Evolutionary conservation across 2,113 vertebrate species (phyloP).

Genomic region (Phoenicopterus ruber): DNA sequence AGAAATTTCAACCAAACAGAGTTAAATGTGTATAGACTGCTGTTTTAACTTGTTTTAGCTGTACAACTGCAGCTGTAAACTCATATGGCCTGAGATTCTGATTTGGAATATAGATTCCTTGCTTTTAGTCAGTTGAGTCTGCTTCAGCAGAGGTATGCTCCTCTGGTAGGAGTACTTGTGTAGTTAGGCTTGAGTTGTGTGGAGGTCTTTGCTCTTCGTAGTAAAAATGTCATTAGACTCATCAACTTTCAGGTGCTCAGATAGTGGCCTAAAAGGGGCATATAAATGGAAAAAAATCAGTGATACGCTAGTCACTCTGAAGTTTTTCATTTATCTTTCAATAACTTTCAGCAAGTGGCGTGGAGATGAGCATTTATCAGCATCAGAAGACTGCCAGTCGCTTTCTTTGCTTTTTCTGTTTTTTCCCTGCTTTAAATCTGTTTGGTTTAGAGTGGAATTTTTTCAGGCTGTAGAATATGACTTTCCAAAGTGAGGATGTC

Average conservation of each 20-base stretch:
- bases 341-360: background rate
- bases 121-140: background rate
- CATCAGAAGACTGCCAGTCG: background rate
- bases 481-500: background rate
- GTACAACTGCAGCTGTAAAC: background rate
- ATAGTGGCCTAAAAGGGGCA: background rate
- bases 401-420: background rate
- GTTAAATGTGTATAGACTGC: background rate
- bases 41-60: background rate
- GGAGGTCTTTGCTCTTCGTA: background rate
- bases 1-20: background rate
- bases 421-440: background rate
- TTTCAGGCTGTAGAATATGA: background rate
- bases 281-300: background rate
- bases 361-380: background rate
- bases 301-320: background rate
- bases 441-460: background rate
- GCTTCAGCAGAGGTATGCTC: background rate
- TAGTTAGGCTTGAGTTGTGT: background rate
- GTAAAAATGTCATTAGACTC: background rate
- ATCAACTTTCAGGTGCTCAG: background rate
- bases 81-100: background rate
- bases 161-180: background rate
- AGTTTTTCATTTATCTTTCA: background rate
- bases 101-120: background rate